Percentiles rank a stretch among this genome's conserved stretches.
These are phyloP conservation scores for Hylomyscus alleni DNA, from an alignment of 2,797 vertebrate genomes.

Conservation along the genomic window DNA sequence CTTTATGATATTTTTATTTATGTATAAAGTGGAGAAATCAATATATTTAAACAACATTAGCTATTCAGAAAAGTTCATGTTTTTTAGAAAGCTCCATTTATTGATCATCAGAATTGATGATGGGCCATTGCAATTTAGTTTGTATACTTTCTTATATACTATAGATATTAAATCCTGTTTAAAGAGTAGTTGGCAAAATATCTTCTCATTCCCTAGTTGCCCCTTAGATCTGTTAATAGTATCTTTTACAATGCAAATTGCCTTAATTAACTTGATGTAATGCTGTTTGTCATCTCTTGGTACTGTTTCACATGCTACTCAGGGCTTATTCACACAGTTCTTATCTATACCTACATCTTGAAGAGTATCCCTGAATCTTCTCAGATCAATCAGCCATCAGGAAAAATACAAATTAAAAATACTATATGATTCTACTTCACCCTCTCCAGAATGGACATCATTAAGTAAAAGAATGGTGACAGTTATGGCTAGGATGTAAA, in stretches of 20 bases:
- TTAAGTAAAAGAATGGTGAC: background rate
- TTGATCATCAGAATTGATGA: background rate
- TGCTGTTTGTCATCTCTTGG: background rate
- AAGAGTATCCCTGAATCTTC: background rate
- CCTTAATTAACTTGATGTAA: background rate
- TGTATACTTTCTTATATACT: background rate
- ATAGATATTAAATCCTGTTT: background rate
- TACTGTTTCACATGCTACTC: background rate
- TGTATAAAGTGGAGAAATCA: background rate
- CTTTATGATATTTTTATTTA: background rate
- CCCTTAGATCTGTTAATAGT: background rate
- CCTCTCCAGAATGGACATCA: background rate
- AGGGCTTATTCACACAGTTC: background rate
- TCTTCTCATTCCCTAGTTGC: background rate
- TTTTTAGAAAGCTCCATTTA: background rate
- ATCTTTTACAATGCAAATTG: background rate
- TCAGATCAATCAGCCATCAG: background rate
- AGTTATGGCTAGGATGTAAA: background rate
- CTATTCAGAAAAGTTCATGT: background rate
- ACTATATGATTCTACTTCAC: background rate
- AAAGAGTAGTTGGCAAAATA: background rate
- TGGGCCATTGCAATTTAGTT: background rate
- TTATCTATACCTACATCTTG: background rate
- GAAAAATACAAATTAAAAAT: background rate
- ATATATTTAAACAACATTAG: background rate